A percentile compares a stretch with the other conserved stretches of the same genome.
Evolutionary conservation across 2,888 invertebrate species (phyloP).

Genomic region (Tuta absoluta): DNA sequence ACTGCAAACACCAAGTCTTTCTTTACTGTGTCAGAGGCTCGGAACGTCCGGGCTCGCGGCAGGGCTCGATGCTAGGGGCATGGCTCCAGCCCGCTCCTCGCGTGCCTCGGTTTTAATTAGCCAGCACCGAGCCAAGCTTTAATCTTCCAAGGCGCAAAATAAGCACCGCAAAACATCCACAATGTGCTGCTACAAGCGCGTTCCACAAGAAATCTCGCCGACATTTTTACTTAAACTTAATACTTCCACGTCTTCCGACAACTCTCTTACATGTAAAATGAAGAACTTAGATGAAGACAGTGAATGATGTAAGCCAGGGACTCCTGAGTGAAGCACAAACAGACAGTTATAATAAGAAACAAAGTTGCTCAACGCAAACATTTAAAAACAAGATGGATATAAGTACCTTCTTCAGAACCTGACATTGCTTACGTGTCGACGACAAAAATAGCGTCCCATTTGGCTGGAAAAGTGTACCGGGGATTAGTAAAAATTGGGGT

Average conservation of each 20-base stretch:
- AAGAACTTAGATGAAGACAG: background rate
- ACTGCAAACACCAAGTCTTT: too few species aligned
- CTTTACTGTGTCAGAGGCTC: constrained; percentile 15
- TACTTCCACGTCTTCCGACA: background rate
- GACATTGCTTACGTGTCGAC: constrained; percentile 20
- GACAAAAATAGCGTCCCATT: constrained; percentile 31
- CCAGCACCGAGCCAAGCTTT: constrained; percentile 40
- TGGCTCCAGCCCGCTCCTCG: constrained; percentile 35
- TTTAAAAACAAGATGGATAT: constrained; percentile 9
- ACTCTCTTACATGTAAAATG: background rate
- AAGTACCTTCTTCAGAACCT: constrained; percentile 3
- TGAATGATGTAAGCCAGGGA: constrained; percentile 1
- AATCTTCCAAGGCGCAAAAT: constrained; percentile 38
- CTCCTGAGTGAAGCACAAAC: constrained; percentile 2
- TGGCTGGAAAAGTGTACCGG: constrained; percentile 42
- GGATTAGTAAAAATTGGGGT: constrained; percentile 49
- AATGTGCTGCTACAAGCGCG: constrained; percentile 16
- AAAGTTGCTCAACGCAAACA: background rate
- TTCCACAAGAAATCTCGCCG: constrained; percentile 17
- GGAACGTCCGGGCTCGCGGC: constrained; percentile 33
- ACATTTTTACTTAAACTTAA: constrained; percentile 16
- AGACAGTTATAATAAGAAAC: background rate
- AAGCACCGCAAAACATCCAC: constrained; percentile 28
- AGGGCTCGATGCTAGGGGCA: constrained; percentile 27
- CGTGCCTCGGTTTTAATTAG: constrained; percentile 63